Conservation (phyloP, 2,797 vertebrate genomes). For the Pseudomugil gertrudae region DNA sequence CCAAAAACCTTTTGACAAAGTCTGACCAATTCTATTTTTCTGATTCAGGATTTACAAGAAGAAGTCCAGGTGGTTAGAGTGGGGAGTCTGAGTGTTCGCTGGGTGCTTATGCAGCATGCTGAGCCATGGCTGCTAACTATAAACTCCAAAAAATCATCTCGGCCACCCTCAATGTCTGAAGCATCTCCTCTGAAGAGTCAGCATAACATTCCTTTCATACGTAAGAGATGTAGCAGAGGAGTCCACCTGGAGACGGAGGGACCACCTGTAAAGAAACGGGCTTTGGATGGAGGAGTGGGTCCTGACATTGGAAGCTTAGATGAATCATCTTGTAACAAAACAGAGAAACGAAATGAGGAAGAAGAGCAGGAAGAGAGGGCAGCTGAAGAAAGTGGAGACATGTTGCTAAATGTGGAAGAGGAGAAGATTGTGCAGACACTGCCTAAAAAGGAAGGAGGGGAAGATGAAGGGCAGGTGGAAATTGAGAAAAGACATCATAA, state of each 20-base stretch:
- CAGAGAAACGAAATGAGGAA: background rate
- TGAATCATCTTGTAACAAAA: accelerated
- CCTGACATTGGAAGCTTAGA: background rate
- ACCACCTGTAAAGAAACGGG: conserved; percentile 11
- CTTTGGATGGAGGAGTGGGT: background rate
- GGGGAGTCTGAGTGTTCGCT: conserved; percentile 80
- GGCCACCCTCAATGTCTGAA: background rate
- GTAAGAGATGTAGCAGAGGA: conserved; percentile 56
- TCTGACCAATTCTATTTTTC: background rate
- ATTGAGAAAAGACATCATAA: background rate
- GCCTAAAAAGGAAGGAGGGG: background rate
- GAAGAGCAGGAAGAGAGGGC: background rate
- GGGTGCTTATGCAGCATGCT: conserved; percentile 84
- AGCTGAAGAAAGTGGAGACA: background rate
- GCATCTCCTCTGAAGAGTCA: background rate
- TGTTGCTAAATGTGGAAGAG: background rate
- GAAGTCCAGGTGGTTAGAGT: conserved; percentile 85
- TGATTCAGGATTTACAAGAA: conserved; percentile 85
- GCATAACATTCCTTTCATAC: conserved; percentile 41
- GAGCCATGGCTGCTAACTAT: conserved; percentile 88
- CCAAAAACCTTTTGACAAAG: too few relatives aligned
- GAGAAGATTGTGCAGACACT: background rate
- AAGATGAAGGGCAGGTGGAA: background rate
- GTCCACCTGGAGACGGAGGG: background rate
- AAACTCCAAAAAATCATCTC: conserved; percentile 39